Percentiles rank a stretch among this genome's conserved stretches.
Conservation (phyloP, 2,888 invertebrate genomes). For the Sericinus montela region DNA sequence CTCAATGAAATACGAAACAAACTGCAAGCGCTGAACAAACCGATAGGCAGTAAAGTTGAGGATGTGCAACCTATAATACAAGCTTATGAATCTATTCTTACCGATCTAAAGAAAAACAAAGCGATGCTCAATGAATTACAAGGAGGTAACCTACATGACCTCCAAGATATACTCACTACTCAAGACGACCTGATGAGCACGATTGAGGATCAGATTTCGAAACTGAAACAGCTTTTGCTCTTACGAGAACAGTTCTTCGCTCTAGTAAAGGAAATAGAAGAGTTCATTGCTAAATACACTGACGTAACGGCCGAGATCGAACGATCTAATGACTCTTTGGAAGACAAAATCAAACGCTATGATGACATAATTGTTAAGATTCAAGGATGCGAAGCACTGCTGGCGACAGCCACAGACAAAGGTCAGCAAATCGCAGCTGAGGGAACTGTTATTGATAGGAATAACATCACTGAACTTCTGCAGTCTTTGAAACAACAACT, state of each 20-base stretch:
- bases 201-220: constrained; percentile 92
- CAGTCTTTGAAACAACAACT: constrained; percentile 92
- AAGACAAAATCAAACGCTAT: constrained; percentile 92
- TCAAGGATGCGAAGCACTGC: constrained; percentile 92
- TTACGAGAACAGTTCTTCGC: constrained; percentile 94
- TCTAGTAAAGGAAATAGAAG: constrained; percentile 91
- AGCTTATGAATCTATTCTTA: constrained; percentile 87
- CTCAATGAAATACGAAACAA: constrained; percentile 90
- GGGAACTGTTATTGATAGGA: constrained; percentile 91
- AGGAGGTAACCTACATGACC: constrained; percentile 86
- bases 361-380: constrained; percentile 92
- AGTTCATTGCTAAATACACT: constrained; percentile 92
- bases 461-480: constrained; percentile 91
- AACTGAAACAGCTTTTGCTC: constrained; percentile 86
- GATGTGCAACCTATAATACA: constrained; percentile 92
- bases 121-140: constrained; percentile 88
- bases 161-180: constrained; percentile 87
- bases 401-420: constrained; percentile 93
- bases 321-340: constrained; percentile 87
- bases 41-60: constrained; percentile 91
- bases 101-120: constrained; percentile 88
- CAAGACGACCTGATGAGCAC: constrained; percentile 92
- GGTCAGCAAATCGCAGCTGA: constrained; percentile 96
- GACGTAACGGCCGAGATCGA: constrained; percentile 92
- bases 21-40: constrained; percentile 89